Evolutionary conservation across 1,140 invertebrate species (phyloP).

Genomic region (Riptortus pedestris): DNA sequence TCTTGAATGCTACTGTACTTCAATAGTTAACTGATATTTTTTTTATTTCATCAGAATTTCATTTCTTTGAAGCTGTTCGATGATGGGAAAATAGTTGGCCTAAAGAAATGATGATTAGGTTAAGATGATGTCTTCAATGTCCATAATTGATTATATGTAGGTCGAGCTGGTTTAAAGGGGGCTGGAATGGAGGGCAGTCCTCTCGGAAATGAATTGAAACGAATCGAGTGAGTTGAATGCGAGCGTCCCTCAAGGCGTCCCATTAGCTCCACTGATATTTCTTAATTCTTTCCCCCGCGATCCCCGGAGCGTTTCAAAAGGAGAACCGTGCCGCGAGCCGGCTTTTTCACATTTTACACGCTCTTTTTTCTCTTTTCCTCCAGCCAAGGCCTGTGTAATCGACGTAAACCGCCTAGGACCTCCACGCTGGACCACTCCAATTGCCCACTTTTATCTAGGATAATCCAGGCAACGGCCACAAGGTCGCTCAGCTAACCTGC

Average conservation of each 20-base stretch:
- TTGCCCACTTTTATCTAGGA: not conserved
- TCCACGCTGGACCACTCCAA: not conserved
- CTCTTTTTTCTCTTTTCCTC: constrained; percentile 1
- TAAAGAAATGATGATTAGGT: no score
- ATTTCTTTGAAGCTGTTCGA: no score
- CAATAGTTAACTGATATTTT: no score
- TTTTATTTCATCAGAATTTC: no score
- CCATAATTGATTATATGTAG: no score
- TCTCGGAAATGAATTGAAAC: no score
- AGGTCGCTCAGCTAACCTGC: no score
- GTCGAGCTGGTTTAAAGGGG: no score
- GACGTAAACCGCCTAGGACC: not conserved
- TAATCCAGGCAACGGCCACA: not conserved
- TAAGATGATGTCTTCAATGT: no score
- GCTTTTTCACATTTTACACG: constrained; percentile 7
- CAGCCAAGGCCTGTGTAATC: constrained; percentile 1
- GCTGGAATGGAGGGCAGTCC: no score
- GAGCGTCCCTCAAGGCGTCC: not conserved
- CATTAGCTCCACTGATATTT: constrained; percentile 3
- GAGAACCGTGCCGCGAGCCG: not conserved
- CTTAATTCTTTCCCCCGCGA: not conserved
- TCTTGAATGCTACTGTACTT: no score
- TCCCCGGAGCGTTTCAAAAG: not conserved
- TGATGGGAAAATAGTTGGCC: no score
- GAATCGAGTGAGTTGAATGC: not conserved